Percentiles rank a stretch among this genome's conserved stretches.
Evolutionary conservation across 2,888 invertebrate genomes (phyloP).

Genomic region (Meiosimyza decipiens): DNA sequence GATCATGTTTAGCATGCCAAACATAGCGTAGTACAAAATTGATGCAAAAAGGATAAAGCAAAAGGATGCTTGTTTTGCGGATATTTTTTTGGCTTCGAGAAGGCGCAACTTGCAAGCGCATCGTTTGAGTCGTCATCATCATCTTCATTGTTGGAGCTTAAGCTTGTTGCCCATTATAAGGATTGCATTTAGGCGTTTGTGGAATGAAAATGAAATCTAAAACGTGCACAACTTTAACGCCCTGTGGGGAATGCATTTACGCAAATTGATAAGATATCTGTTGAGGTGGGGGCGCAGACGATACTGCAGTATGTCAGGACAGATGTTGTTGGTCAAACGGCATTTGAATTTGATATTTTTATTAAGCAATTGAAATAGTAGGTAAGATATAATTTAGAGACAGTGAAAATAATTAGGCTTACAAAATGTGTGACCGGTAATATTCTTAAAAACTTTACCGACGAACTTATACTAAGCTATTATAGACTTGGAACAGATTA

Average conservation of each 20-base stretch:
- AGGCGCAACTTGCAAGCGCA: neutral
- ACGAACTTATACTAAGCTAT: too few relatives aligned
- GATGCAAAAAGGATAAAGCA: slow-evolving; percentile 35
- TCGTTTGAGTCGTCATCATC: slow-evolving; percentile 1
- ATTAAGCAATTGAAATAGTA: neutral
- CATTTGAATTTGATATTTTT: neutral
- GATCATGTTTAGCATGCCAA: slow-evolving; percentile 43
- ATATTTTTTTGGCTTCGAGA: too few relatives aligned
- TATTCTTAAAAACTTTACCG: too few relatives aligned
- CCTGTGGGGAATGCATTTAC: slow-evolving; percentile 46
- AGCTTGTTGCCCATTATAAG: neutral
- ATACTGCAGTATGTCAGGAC: neutral
- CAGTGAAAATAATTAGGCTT: too few relatives aligned
- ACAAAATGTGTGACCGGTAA: too few relatives aligned
- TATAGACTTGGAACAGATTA: too few relatives aligned
- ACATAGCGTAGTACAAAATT: slow-evolving; percentile 37
- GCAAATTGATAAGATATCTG: slow-evolving; percentile 48
- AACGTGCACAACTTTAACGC: slow-evolving; percentile 40
- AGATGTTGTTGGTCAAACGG: neutral
- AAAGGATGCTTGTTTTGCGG: slow-evolving; percentile 19
- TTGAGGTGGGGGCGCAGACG: slow-evolving; percentile 25
- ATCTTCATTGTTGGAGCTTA: slow-evolving; percentile 2
- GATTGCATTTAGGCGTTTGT: slow-evolving; percentile 25
- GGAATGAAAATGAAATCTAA: slow-evolving; percentile 31
- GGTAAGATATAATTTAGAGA: too few relatives aligned